Evolutionary conservation across 2,797 vertebrate genomes (phyloP), one percentile per base, ranked within the genome.

Genomic region (Capromys pilorides): DNA sequence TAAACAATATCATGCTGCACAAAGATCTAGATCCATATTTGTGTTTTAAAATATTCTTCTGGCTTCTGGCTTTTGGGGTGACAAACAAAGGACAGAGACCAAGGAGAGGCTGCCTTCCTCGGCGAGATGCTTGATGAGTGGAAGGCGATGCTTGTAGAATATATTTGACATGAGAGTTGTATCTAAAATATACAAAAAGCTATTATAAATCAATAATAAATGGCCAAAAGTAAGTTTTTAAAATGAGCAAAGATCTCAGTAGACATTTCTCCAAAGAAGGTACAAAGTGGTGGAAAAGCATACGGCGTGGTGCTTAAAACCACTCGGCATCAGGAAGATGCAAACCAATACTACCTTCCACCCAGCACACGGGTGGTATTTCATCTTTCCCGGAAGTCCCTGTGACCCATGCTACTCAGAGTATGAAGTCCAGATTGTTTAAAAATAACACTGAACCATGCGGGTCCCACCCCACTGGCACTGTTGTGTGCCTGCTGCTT

Each of bases 311-410:
- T 19, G 24, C 39, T 45, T 3, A 45, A 6, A 21, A 11, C 31
- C 19, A 2, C 6, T 19, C 2, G 6, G 41, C 22, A n/a, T n/a
- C 6, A 10, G 28, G 54, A 21, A 67, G 88, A 8, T 2, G n/a
- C 41, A 57, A 24, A 61, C 26, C 2, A 5, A 57, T 79, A 79
- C 39, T 22, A 28, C 62, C 86, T 85, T 41, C 12, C 67, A 9
- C 10, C 3, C 28, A 6, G 12, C 13, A 41, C 14, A 28, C 14
- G 1, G 12, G 28, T 5, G 2, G 0, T 33, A 7, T 24, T 9
- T 41, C 62, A 73, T 5, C 16, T 1, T n/a, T 45, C 21, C 33
- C 28, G 21, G 13, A 21, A 59, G 1, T 3, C 6, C 16, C n/a
- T 41, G 0, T 14, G 64, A 73, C 28, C 73, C 36, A 1, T 24